Base-by-base conservation (phyloP, 2,797 vertebrate genomes). In the Sebastes diploproa region DNA sequence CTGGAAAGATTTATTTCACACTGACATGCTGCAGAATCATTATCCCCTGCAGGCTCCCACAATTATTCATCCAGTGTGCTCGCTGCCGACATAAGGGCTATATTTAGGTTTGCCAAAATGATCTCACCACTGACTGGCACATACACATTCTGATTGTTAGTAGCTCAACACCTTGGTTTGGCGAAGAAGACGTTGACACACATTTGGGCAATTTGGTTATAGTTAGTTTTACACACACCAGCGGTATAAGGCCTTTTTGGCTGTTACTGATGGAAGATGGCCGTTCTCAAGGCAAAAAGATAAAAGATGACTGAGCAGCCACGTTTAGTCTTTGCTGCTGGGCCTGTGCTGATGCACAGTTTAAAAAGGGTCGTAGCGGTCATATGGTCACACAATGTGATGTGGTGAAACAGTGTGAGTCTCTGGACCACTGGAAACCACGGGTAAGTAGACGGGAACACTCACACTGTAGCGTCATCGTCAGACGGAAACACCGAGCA, bases 1-100 rank as follows among this genome's bases (percentile, higher is more conserved):
- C 69, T 56, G 34, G 52, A 67, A 67, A 76, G 30, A 81, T 66
- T 63, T 59, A 50, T 73, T 71, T 80, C 63, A 29, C 77, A 62
- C 61, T 55, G 68, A 63, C 64, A 72, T 80, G 66, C 78, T 89
- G 83, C 87, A 86, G 75, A 86, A 73, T 88, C 84, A 83, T 84
- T 86, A 86, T 88, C 63, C 75, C 77, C 89, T 56, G 64, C 80
- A 72, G 87, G 82, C 72, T 76, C 71, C 55, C 42, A 83, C 87
- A 82, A 85, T 86, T 88, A 91, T 84, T 89, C 83, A 88, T 76
- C 80, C 75, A 72, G 77, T 68, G 54, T 79, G 76, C 82, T 83
- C 22, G 12, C 75, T 87, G 75, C 69, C 6, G 66, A 83, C 77
- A 84, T 50, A 25, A 25, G 25, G 65, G 71, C 87, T 91, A 89